Base-by-base conservation (phyloP, 1,140 invertebrate species). In the Leucophenga varia region DNA sequence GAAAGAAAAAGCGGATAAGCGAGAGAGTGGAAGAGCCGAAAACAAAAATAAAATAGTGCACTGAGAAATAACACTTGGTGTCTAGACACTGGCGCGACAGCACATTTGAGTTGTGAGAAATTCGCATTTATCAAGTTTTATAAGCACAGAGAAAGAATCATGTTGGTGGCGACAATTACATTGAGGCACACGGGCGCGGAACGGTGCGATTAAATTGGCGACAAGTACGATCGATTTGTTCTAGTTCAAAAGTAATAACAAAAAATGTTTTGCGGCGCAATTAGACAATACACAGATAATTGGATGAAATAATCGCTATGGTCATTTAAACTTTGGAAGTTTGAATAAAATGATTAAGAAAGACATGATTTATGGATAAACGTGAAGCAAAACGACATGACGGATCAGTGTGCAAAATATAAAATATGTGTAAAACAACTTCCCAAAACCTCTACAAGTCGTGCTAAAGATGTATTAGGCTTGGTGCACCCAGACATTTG, bases 401-500 rank as follows among this genome's bases (percentile, higher is more conserved):
- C n/a, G n/a, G n/a, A n/a, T n/a, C n/a, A n/a, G 7, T 32, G 41
- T 32, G 9, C 18, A 41, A 41, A 43, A 47, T 32, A 5, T 9
- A 43, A 52, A 43, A 43, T 47, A 8, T 31, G 14, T 14, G 44
- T 35, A 6, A 40, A 43, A 22, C 28, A 34, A 13, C 43, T 47
- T 39, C 44, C 19, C 25, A 20, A 41, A 28, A 18, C 17, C 3
- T 9, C 34, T 8, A 10, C 22, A 13, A 45, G 16, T 40, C 31
- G 22, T 5, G 31, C 41, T 6, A 37, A 44, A 39, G 12, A 40
- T 16, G 5, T 50, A 30, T 54, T 79, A 21, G 64, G 73, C 32
- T 36, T 75, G 3, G 56, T 77, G n/a, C 73, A 77, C 45, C 56
- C 63, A 34, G 75, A 78, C 41, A 44, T 79, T 6, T 77, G 76